Evolutionary conservation across 2,113 vertebrate species (phyloP), one percentile per base, ranked within the genome.

Genomic region (Martes martes): DNA sequence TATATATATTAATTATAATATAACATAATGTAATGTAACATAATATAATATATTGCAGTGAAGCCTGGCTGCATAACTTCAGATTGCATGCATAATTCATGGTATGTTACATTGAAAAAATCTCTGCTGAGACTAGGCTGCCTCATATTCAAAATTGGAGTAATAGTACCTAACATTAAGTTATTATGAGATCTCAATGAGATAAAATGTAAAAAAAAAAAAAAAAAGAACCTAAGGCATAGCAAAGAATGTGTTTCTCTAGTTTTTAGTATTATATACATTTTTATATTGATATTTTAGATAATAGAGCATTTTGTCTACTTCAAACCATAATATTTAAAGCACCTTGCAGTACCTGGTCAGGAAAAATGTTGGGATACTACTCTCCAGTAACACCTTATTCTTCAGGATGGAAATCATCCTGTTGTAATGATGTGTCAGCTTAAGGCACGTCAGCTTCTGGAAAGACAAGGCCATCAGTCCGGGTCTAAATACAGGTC

Each of bases 311-410:
- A 13, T 36, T 47, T 36, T 45, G 0, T 36, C 11, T 80, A 6
- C 8, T 28, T 50, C 3, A 63, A 45, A 65, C 15, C 67, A 45
- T 73, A 42, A 57, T 16, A 6, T 4, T 36, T 86, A 39, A 73
- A 26, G 21, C 39, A 7, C 8, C 21, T 4, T 82, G 39, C 15
- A 45, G 55, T 74, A 28, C 50, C 11, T 69, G 61, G 33, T 28
- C 59, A 31, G 33, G 7, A 3, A 33, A 55, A 26, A 24, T 23
- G 0, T 0, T 26, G 4, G 6, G n/a, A 7, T 10, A 2, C 6
- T 0, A 2, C 14, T 61, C 19, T 5, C 31, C 7, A 47, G 7
- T 4, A 23, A 2, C 7, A 9, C 42, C 28, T 79, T 55, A 6
- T 23, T 31, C 42, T 47, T 84, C 10, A 47, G 42, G 1, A 6